Percentiles rank a stretch among this genome's conserved stretches.
phyloP scores from a whole-genome alignment of 2,797 vertebrate species.

The Clarias fuscus region DNA sequence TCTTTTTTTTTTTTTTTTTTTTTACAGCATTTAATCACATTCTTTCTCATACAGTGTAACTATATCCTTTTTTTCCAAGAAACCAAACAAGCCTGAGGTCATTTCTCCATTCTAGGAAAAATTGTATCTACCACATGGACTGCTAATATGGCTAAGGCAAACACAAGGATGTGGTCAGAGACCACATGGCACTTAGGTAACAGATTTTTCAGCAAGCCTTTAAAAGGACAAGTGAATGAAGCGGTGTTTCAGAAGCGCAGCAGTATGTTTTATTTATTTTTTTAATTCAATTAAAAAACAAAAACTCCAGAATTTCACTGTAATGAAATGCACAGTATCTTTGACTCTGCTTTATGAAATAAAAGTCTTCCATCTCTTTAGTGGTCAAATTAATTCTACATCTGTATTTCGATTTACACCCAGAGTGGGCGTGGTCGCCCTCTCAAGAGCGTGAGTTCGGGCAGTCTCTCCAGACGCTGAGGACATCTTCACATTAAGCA shows the following conservation, averaged over 20 bases:
- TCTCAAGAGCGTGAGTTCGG: no score
- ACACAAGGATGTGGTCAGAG: slow-evolving; percentile 43
- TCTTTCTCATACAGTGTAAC: not conserved
- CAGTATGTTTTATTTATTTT: not conserved
- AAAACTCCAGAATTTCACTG: not conserved
- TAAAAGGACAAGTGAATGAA: slow-evolving; percentile 1
- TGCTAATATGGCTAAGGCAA: slow-evolving; percentile 40
- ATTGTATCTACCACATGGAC: slow-evolving; percentile 24
- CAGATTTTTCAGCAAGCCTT: not conserved
- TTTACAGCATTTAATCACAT: not conserved
- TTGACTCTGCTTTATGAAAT: no score
- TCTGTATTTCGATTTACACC: not conserved
- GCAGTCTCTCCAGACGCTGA: no score
- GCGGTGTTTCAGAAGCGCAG: not conserved
- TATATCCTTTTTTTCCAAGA: not conserved
- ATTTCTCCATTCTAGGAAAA: slow-evolving; percentile 37
- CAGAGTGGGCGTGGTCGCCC: not conserved
- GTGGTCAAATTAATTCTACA: not conserved
- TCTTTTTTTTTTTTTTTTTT: not conserved
- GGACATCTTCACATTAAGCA: no score
- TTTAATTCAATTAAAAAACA: no score
- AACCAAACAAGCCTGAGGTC: slow-evolving; percentile 7
- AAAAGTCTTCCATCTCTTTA: not conserved
- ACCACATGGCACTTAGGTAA: slow-evolving; percentile 18
- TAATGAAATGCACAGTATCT: not conserved